Base-by-base conservation (phyloP, 2,797 vertebrate genomes). In the Manis javanica region DNA sequence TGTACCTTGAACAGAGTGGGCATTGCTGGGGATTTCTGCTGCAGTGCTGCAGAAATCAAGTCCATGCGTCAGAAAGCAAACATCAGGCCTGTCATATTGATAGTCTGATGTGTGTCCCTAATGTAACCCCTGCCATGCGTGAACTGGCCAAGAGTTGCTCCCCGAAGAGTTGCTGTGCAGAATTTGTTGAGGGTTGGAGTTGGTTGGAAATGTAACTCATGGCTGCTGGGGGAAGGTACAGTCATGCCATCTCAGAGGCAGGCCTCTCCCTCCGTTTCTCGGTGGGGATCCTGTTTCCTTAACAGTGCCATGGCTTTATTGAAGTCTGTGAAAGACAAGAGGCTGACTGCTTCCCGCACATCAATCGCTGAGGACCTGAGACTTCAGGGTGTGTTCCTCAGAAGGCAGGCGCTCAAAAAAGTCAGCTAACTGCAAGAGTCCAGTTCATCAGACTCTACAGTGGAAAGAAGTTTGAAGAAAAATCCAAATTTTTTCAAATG, bases 271-370 rank as follows among this genome's bases (percentile, higher is more conserved):
- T 93, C 72, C 87, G 79, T 55, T 88, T 93, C 97, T 97, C 78
- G 82, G 87, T 90, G 85, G 92, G 93, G 90, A 55, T 90, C 31
- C 75, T 87, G 64, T 86, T 98, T 94, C 86, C 95, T 95, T 90
- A 96, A 87, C 74, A 95, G 66, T 26, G 31, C 16, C 64, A 71
- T 53, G 72, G 94, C 7, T 97, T 98, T 97, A 91, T 46, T 94
- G 91, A 82, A 97, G 90, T 85, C 96, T 97, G 93, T 91, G 95
- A 95, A 93, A 96, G 96, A 98, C 94, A 96, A 96, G 49, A 26
- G 94, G 86, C 88, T 92, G 96, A 97, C 98, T 97, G 96, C 98
- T 99, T 98, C 92, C 97, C 97, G 97, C n/a, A 90, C 97, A 96
- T 98, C 97, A 98, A 95, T 98, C 96, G 96, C 91, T 77, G 85